phyloP scores from a whole-genome alignment of 37 sponge, comb jelly and placozoan species.

The Tethya wilhelma region DNA sequence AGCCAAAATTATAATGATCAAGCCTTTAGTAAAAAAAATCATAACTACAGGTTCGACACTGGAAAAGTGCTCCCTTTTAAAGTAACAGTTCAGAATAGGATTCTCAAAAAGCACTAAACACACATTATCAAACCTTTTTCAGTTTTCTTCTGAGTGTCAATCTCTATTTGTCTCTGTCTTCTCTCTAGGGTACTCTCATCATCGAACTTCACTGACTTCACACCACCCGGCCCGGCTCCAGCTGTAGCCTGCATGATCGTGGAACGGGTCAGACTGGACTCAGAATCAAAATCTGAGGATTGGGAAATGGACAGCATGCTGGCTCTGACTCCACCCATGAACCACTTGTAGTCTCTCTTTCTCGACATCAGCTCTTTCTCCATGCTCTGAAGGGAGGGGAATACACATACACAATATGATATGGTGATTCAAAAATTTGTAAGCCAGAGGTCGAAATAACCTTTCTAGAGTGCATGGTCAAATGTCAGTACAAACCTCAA shows the following conservation, averaged over 20 bases:
- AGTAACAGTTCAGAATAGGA: no score
- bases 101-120: no score
- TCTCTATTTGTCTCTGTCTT: conserved; percentile 11
- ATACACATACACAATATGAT: neutral
- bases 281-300: conserved; percentile 1
- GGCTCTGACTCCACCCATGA: conserved; percentile 9
- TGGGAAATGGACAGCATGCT: neutral
- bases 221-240: neutral
- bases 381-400: neutral
- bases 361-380: conserved; percentile 25
- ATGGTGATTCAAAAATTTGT: neutral
- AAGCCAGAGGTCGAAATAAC: no score
- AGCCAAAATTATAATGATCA: no score
- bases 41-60: no score
- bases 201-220: conserved; percentile 39
- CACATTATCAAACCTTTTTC: no score
- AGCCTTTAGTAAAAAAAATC: no score
- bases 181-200: conserved; percentile 59
- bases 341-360: conserved; percentile 31
- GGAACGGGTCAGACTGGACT: neutral
- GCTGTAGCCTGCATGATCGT: no score
- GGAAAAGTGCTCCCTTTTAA: no score
- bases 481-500: no score
- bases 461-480: no score
- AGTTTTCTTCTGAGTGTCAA: neutral